A percentile compares a stretch with the other conserved stretches of the same genome.
phyloP scores from a whole-genome alignment of 2,797 vertebrate species.

The Premnoplex brunnescens region DNA sequence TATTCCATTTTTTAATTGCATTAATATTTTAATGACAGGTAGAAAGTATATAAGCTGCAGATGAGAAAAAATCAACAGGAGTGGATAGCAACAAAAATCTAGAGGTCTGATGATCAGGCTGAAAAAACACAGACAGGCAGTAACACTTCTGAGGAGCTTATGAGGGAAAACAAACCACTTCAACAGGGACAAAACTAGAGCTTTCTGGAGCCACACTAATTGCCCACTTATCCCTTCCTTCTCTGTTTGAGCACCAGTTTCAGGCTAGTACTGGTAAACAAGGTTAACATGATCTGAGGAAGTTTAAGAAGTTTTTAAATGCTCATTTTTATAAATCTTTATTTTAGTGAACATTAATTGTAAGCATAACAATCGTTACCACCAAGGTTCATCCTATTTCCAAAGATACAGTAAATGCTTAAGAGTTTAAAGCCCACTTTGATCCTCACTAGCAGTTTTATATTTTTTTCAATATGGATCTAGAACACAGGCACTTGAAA shows the following conservation, averaged over 20 bases:
- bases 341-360: background rate
- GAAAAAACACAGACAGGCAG: background rate
- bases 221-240: background rate
- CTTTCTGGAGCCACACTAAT: background rate
- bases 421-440: background rate
- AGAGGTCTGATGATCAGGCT: background rate
- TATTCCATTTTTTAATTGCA: background rate
- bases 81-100: background rate
- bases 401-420: background rate
- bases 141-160: background rate
- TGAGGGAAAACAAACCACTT: background rate
- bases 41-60: background rate
- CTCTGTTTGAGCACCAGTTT: background rate
- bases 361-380: background rate
- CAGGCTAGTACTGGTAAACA: background rate
- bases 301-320: background rate
- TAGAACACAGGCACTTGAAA: background rate
- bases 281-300: background rate
- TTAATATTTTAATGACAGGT: background rate
- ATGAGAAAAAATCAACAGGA: background rate
- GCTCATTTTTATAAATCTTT: background rate
- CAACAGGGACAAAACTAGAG: background rate
- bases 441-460: background rate
- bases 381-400: background rate
- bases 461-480: background rate